Evolutionary conservation across 2,113 vertebrate species (phyloP).

Genomic region (Brienomyrus longianalis): DNA sequence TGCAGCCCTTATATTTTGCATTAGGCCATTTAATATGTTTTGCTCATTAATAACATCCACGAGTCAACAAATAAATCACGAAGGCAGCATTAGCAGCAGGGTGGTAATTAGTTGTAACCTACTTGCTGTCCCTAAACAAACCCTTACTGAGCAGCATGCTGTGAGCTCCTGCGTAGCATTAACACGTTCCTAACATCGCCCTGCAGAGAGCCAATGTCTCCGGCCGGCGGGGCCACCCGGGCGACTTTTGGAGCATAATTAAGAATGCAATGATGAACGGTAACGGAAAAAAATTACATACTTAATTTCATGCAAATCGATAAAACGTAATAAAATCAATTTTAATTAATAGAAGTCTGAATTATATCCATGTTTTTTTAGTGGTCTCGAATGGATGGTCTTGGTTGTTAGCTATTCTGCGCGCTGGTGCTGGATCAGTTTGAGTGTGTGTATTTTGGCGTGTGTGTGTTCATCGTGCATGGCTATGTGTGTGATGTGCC

Average conservation of each 20-base stretch:
- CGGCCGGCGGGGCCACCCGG: not conserved
- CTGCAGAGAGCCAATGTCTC: not conserved
- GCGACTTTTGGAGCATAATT: not conserved
- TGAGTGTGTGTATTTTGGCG: not conserved
- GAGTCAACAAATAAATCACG: slow-evolving; percentile 4
- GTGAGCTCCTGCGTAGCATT: not conserved
- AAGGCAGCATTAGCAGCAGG: not conserved
- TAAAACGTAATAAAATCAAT: not conserved
- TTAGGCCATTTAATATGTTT: not conserved
- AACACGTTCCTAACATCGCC: not conserved
- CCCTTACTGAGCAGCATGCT: not conserved
- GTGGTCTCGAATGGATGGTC: not conserved
- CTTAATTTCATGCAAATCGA: not conserved
- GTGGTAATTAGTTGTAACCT: slow-evolving; percentile 6
- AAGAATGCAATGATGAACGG: not conserved
- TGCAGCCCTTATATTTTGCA: not conserved
- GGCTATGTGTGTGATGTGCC: not conserved
- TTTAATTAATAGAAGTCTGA: not conserved
- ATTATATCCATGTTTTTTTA: not conserved
- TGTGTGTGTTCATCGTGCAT: not conserved
- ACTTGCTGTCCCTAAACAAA: slow-evolving; percentile 8
- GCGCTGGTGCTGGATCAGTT: not conserved
- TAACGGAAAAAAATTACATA: not conserved
- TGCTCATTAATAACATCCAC: not conserved
- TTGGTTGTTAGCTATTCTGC: not conserved